phyloP scores from a whole-genome alignment of 2,797 vertebrate genomes.

The Orientallactaga sibirica region DNA sequence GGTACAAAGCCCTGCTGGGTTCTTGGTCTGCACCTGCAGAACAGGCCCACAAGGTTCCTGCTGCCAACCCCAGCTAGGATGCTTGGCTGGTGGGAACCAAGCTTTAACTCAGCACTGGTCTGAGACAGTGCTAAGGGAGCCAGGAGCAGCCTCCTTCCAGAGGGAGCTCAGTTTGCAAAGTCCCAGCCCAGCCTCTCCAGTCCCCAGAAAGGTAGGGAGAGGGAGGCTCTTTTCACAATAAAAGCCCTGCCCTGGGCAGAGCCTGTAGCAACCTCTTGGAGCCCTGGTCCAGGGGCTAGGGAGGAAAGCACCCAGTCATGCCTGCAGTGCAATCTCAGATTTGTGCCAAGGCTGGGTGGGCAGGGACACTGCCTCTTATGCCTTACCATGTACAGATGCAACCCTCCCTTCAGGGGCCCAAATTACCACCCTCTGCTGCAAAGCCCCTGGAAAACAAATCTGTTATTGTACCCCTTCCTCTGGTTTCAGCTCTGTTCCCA shows the following conservation, averaged over 20 bases:
- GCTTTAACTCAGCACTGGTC: no score
- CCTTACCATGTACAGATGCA: no score
- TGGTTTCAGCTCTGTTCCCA: not conserved
- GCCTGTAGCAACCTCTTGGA: not conserved
- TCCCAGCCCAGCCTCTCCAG: slow-evolving; percentile 14
- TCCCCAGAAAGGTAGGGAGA: slow-evolving; percentile 64
- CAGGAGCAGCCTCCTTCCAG: not conserved
- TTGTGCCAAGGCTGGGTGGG: no score
- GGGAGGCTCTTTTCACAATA: slow-evolving; percentile 79
- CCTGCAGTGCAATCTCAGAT: no score
- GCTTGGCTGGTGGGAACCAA: not conserved
- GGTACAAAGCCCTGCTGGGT: not conserved
- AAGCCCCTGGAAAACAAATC: no score
- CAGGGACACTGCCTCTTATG: no score
- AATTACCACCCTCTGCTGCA: no score
- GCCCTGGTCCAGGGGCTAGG: slow-evolving; percentile 14
- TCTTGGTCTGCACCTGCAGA: not conserved
- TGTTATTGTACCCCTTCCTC: no score
- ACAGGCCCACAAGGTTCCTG: no score
- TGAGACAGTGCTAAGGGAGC: not conserved
- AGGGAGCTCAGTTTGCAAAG: not conserved
- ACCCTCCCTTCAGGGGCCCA: no score
- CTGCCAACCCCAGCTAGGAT: not conserved
- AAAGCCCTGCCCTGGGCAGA: slow-evolving; percentile 67
- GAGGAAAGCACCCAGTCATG: no score